A percentile compares a stretch with the other conserved stretches of the same genome.
These are phyloP conservation scores for Bedellia somnulentella DNA, from an alignment of 2,888 invertebrate genomes.

Conservation along the genomic window DNA sequence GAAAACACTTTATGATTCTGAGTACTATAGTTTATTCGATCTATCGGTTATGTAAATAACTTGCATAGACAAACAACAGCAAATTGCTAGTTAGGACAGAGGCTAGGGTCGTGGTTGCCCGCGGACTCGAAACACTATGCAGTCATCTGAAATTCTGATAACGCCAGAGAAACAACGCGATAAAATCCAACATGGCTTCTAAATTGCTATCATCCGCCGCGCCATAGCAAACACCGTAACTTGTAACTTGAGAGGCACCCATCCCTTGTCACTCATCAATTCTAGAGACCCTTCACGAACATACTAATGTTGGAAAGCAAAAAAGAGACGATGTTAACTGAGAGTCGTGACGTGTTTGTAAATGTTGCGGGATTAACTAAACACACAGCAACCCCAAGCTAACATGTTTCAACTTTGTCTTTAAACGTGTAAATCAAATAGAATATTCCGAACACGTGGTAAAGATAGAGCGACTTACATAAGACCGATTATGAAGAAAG, in stretches of 20 bases:
- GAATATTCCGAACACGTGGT: too few species aligned
- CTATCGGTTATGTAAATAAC: too few species aligned
- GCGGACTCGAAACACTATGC: conserved; percentile 21
- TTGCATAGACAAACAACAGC: too few species aligned
- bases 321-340: too few species aligned
- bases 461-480: too few species aligned
- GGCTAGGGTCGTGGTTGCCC: conserved; percentile 21
- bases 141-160: conserved; percentile 17
- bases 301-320: conserved; percentile 27
- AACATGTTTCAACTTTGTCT: too few species aligned
- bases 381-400: conserved; percentile 14
- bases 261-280: conserved; percentile 36
- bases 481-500: too few species aligned
- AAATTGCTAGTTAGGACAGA: too few species aligned
- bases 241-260: conserved; percentile 27
- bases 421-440: too few species aligned
- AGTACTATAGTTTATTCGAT: too few species aligned
- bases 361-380: conserved; percentile 19
- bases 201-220: conserved; percentile 15
- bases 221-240: conserved; percentile 17
- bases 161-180: conserved; percentile 17
- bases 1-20: too few species aligned
- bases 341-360: background rate
- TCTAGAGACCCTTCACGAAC: conserved; percentile 20
- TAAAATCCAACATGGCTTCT: conserved; percentile 18